Conservation (phyloP, 1,140 invertebrate species). For the Globodera rostochiensis region DNA sequence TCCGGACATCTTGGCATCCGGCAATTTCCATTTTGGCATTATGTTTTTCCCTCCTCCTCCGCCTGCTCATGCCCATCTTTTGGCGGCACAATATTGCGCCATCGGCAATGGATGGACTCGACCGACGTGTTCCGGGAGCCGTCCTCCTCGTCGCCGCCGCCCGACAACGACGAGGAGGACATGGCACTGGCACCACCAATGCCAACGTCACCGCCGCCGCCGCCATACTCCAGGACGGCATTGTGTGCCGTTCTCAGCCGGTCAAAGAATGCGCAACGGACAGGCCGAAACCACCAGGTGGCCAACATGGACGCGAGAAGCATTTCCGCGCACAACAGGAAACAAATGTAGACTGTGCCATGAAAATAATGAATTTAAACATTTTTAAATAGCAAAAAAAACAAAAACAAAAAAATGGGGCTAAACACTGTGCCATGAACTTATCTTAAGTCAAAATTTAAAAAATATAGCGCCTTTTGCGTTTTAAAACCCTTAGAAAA, state of each 20-base stretch:
- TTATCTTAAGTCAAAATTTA: no score
- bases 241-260: not conserved
- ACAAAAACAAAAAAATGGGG: no score
- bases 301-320: constrained; percentile 51
- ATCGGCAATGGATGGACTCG: not conserved
- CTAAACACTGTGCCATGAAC: no score
- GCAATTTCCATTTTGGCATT: no score
- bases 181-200: not conserved
- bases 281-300: constrained; percentile 45
- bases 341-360: constrained; percentile 58
- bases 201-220: no score
- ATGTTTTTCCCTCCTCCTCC: not conserved
- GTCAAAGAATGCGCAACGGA: constrained; percentile 31
- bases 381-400: not conserved
- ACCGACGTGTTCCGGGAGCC: not conserved
- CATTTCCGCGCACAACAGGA: constrained; percentile 60
- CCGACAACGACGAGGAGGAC: not conserved
- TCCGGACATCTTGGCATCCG: no score
- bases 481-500: no score
- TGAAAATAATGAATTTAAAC: not conserved
- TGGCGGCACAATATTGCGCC: not conserved
- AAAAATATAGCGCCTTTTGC: no score
- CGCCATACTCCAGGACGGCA: not conserved
- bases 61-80: not conserved
- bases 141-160: not conserved